A percentile compares a stretch with the other conserved stretches of the same genome.
Evolutionary conservation across 2,797 vertebrate genomes (phyloP).

Genomic region (Falco novaeseelandiae): DNA sequence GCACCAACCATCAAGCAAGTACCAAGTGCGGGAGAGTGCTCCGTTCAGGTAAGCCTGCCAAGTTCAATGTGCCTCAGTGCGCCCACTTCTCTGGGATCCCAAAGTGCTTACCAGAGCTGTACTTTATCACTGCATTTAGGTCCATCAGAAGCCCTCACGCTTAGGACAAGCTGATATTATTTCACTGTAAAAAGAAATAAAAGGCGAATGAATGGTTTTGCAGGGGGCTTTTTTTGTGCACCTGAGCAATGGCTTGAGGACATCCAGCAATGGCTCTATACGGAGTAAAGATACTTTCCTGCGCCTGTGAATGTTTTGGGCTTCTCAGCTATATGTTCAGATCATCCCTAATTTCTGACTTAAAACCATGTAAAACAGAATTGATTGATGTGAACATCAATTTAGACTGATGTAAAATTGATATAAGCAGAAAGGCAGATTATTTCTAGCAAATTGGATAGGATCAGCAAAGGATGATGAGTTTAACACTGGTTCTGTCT

Average conservation of each 20-base stretch:
- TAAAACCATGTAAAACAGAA: neutral
- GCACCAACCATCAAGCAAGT: neutral
- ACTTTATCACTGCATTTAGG: neutral
- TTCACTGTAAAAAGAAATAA: conserved; percentile 27
- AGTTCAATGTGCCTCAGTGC: conserved; percentile 31
- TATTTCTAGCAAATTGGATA: neutral
- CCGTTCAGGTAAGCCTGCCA: neutral
- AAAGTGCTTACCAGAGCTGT: conserved; percentile 39
- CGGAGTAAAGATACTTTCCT: neutral
- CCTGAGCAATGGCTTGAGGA: neutral
- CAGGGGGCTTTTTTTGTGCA: neutral
- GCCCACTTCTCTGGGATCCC: neutral
- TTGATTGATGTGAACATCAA: neutral
- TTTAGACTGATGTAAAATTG: neutral
- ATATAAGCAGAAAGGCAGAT: neutral
- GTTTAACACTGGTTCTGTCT: neutral
- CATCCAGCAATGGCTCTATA: neutral
- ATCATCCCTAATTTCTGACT: neutral
- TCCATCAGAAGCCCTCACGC: conserved; percentile 31
- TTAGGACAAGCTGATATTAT: conserved; percentile 16
- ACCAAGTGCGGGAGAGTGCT: neutral
- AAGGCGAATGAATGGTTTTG: neutral
- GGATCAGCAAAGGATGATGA: neutral
- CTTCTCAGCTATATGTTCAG: neutral
- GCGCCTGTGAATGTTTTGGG: neutral